Percentiles rank a stretch among this genome's conserved stretches.
Evolutionary conservation across 1,140 invertebrate species (phyloP).

Genomic region (Lepidurus arcticus): DNA sequence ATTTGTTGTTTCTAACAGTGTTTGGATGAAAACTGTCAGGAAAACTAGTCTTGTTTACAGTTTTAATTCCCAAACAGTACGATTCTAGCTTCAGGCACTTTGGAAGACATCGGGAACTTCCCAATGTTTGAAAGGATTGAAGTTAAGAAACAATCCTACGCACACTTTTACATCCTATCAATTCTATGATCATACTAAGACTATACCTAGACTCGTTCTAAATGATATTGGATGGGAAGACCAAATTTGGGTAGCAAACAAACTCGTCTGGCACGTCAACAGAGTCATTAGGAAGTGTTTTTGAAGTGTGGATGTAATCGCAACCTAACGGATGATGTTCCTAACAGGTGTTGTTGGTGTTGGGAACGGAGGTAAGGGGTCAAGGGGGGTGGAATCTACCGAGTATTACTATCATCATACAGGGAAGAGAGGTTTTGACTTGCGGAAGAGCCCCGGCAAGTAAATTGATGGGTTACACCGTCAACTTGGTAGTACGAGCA

Average conservation of each 20-base stretch:
- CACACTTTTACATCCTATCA: too few relatives aligned
- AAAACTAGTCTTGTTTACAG: too few relatives aligned
- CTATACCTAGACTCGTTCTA: too few relatives aligned
- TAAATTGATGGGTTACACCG: not conserved
- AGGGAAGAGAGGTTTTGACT: not conserved
- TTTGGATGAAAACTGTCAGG: too few relatives aligned
- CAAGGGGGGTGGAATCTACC: not conserved
- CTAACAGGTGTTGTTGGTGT: not conserved
- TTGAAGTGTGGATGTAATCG: too few relatives aligned
- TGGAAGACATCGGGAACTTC: too few relatives aligned
- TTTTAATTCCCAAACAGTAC: too few relatives aligned
- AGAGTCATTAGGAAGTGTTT: not conserved
- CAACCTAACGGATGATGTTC: not conserved
- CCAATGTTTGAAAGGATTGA: too few relatives aligned
- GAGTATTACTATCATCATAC: not conserved
- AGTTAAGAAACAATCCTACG: too few relatives aligned
- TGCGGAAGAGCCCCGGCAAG: not conserved
- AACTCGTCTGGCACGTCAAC: not conserved
- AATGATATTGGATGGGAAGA: not conserved
- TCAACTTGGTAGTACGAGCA: not conserved
- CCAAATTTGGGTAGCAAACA: not conserved
- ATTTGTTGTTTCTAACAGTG: too few relatives aligned
- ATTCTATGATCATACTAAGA: too few relatives aligned
- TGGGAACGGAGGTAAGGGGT: not conserved
- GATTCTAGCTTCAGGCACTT: too few relatives aligned